Base-by-base conservation (phyloP, 2,797 vertebrate genomes). In the Falco rusticolus region DNA sequence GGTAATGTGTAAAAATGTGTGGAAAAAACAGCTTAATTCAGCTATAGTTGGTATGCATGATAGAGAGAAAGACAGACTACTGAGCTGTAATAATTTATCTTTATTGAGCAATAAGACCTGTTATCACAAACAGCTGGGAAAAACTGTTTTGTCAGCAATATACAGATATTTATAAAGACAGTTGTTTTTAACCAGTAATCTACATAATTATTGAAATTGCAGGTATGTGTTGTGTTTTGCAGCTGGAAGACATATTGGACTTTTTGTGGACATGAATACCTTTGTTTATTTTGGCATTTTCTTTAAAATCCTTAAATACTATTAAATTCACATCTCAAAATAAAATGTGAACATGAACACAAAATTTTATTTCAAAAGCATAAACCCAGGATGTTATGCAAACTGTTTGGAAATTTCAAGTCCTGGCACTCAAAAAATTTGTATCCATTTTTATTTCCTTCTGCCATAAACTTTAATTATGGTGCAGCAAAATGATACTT, bases 201-300 rank as follows among this genome's bases (percentile, higher is more conserved):
- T 21, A 7, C 8, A 11, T 0, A 89, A 16, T 57, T 37, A 47
- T 29, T 34, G 39, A 93, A 83, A 76, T 5, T 61, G 2, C 5
- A 48, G 6, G 4, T 29, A 43, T 4, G 2, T 33, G 13, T 18
- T 66, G 0, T 31, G 6, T 37, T 6, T 66, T 16, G 8, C 5
- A 50, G 16, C 6, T n/a, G 16, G 6, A 85, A 68, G 16, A 51
- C 5, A 6, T 1, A 2, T 16, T 71, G 5, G 2, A 2, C 5
- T 60, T 87, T 65, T n/a, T 50, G 14, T n/a, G 13, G 11, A 8
- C 25, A 33, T 1, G 4, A 65, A 37, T 37, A 37, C 0, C 2
- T 39, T 11, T 2, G 26, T 37, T 68, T 68, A 37, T 56, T 69
- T 29, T 53, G 59, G 1, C 1, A 51, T 43, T 53, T 61, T 51